Evolutionary conservation across 2,113 vertebrate genomes (phyloP).

Genomic region (Leptobrachium ailaonicum): DNA sequence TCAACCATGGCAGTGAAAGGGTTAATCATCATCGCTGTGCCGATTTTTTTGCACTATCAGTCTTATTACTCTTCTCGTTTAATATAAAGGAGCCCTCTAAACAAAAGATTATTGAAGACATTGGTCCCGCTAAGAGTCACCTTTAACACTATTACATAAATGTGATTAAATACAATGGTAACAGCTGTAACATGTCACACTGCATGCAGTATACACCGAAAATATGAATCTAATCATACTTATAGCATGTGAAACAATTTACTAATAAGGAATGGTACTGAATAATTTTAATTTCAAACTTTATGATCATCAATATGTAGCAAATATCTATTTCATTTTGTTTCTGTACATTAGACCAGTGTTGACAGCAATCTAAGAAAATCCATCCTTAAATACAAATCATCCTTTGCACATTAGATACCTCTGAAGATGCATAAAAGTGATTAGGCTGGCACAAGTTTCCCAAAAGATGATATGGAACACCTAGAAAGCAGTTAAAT

Average conservation of each 20-base stretch:
- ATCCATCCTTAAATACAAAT: neutral
- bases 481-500: neutral
- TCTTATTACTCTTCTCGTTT: too few relatives aligned
- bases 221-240: neutral
- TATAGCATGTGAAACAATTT: neutral
- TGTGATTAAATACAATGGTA: too few relatives aligned
- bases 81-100: too few relatives aligned
- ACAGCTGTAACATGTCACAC: too few relatives aligned
- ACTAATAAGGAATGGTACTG: neutral
- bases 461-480: neutral
- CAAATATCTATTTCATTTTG: neutral
- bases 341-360: neutral
- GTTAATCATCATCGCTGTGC: too few relatives aligned
- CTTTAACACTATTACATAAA: too few relatives aligned
- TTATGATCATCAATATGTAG: neutral
- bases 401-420: neutral
- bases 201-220: neutral
- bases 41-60: too few relatives aligned
- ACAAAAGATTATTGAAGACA: too few relatives aligned
- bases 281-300: neutral
- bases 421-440: neutral
- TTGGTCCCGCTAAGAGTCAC: too few relatives aligned
- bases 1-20: too few relatives aligned
- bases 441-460: neutral
- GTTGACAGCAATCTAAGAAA: neutral